These are phyloP conservation scores for Amphiura filiformis DNA, from an alignment of 35 echinoderm and acorn worm species.

Conservation along the genomic window DNA sequence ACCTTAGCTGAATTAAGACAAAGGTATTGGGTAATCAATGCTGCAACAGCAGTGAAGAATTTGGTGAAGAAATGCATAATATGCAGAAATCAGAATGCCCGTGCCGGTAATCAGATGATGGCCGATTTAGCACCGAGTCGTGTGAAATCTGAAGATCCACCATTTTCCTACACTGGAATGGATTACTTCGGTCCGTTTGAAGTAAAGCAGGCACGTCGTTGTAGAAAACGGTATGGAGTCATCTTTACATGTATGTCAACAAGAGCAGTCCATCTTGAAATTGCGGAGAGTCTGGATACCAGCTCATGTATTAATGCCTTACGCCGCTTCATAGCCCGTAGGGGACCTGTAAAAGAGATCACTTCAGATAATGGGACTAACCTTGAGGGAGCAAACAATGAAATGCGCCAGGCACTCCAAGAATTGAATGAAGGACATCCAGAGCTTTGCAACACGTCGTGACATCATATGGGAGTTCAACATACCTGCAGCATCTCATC, in stretches of 20 bases:
- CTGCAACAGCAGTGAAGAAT: not conserved
- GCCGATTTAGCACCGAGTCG: constrained; percentile 43
- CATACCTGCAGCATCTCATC: constrained; percentile 14
- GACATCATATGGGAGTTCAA: constrained; percentile 31
- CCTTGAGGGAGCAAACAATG: constrained; percentile 13
- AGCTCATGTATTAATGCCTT: constrained; percentile 40
- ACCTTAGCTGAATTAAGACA: constrained; percentile 58
- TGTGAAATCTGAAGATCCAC: constrained; percentile 40
- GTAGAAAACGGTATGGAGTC: constrained; percentile 15
- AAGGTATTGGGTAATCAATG: constrained; percentile 48
- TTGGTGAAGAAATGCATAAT: constrained; percentile 1
- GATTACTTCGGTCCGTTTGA: constrained; percentile 36
- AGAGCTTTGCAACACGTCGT: not conserved
- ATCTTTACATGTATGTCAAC: constrained; percentile 25
- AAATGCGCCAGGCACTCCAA: not conserved
- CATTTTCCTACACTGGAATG: not conserved
- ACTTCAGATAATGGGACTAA: constrained; percentile 44
- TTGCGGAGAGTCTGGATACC: constrained; percentile 27
- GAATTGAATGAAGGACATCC: not conserved
- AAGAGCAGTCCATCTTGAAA: constrained; percentile 31
- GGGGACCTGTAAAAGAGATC: constrained; percentile 30
- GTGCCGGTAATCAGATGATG: constrained; percentile 31
- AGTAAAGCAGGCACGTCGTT: not conserved
- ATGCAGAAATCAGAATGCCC: constrained; percentile 5
- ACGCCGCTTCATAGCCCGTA: constrained; percentile 27